These are phyloP conservation scores for Pachyseris speciosa DNA, from an alignment of 64 coral and sea anemone species.

Conservation along the genomic window DNA sequence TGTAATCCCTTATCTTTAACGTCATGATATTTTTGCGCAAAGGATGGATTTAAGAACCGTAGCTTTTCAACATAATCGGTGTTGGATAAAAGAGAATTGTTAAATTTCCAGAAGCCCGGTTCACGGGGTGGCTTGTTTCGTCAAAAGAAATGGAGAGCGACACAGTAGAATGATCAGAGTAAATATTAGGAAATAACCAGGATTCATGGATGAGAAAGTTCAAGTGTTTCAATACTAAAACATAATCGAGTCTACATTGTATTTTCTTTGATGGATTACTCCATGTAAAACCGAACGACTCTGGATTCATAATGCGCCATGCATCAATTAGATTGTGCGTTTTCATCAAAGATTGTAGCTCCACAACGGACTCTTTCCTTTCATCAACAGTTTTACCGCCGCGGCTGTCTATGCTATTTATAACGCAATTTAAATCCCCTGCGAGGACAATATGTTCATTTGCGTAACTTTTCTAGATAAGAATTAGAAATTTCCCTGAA, in stretches of 20 bases:
- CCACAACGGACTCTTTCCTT: background rate
- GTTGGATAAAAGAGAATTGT: too few species aligned
- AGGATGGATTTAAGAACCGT: too few species aligned
- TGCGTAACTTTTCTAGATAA: background rate
- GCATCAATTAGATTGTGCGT: background rate
- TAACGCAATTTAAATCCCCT: background rate
- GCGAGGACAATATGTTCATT: background rate
- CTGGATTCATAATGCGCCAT: background rate
- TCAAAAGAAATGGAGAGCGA: too few species aligned
- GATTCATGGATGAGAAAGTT: too few species aligned
- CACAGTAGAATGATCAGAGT: too few species aligned
- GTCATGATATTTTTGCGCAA: too few species aligned
- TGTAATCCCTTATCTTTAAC: too few species aligned
- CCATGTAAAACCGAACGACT: background rate
- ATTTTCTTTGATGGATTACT: background rate
- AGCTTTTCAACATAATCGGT: too few species aligned
- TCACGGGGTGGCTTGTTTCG: too few species aligned
- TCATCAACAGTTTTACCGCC: background rate
- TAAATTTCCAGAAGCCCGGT: too few species aligned
- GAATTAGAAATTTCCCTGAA: background rate
- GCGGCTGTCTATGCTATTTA: background rate
- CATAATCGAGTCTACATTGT: background rate
- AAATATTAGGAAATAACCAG: too few species aligned
- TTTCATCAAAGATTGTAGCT: background rate
- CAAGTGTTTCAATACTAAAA: background rate